A percentile compares a stretch with the other conserved stretches of the same genome.
Conservation (phyloP, 2,797 vertebrate species). For the Synaphobranchus kaupii region DNA sequence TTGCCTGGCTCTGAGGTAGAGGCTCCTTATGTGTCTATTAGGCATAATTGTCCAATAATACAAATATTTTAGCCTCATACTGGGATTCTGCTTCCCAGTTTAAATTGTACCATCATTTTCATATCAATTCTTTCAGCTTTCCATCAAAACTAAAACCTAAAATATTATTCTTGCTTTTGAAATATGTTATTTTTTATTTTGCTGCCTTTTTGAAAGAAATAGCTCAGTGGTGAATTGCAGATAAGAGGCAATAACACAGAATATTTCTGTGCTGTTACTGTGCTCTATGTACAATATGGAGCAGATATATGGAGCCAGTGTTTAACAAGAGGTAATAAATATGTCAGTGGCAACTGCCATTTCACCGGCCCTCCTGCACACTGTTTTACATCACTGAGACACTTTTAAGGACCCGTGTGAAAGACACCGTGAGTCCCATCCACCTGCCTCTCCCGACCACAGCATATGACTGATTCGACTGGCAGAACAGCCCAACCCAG, state of each 20-base stretch:
- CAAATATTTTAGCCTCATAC: constrained; percentile 34
- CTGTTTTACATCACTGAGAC: constrained; percentile 41
- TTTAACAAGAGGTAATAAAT: background rate
- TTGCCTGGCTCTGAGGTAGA: constrained; percentile 30
- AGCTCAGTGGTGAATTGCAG: background rate
- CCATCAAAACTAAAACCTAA: background rate
- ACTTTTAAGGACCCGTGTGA: constrained; percentile 47
- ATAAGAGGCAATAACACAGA: constrained; percentile 39
- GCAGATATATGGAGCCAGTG: background rate
- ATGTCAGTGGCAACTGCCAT: constrained; percentile 42
- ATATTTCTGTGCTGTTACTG: constrained; percentile 43
- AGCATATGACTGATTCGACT: background rate
- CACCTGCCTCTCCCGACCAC: constrained; percentile 19
- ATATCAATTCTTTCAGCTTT: constrained; percentile 40
- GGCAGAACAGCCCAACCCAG: background rate
- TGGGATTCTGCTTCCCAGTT: constrained; percentile 29
- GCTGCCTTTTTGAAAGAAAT: background rate
- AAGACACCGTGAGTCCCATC: constrained; percentile 44
- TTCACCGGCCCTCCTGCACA: background rate
- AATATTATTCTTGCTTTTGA: background rate
- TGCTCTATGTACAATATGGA: constrained; percentile 31
- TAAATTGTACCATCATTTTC: constrained; percentile 31
- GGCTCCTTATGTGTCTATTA: constrained; percentile 34
- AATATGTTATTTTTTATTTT: background rate
- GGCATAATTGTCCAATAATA: constrained; percentile 44